Evolutionary conservation across 2,113 vertebrate species (phyloP).

Genomic region (Pollimyrus isidori): DNA sequence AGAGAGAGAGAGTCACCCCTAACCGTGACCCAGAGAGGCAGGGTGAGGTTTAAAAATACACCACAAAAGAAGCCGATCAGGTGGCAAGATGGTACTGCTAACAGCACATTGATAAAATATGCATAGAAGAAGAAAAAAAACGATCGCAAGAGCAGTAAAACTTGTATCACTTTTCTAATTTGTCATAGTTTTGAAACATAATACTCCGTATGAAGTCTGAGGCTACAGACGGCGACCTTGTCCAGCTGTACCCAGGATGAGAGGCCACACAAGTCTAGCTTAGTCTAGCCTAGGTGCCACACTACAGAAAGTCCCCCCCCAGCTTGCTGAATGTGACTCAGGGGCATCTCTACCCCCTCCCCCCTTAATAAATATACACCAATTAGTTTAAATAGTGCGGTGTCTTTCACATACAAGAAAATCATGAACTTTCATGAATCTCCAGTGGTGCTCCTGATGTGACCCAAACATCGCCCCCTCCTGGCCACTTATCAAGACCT

Average conservation of each 20-base stretch:
- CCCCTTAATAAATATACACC: not conserved
- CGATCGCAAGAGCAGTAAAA: not conserved
- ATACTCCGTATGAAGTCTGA: not conserved
- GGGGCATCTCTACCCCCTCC: not conserved
- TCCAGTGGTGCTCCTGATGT: not conserved
- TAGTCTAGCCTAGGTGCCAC: not conserved
- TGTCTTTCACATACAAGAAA: not conserved
- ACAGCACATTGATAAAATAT: not conserved
- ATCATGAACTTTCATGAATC: not conserved
- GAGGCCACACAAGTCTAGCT: not conserved
- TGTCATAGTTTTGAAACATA: not conserved
- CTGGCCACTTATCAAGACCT: not conserved
- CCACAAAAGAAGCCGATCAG: not conserved
- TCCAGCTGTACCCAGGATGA: not conserved
- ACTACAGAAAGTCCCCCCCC: not conserved
- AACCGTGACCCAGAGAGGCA: not conserved
- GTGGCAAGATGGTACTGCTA: not conserved
- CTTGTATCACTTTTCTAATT: not conserved
- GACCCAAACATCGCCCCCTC: not conserved
- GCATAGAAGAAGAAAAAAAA: not conserved
- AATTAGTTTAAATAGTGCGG: not conserved
- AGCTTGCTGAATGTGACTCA: not conserved
- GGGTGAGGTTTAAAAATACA: not conserved
- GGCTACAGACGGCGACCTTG: not conserved
- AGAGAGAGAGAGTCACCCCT: constrained; percentile 18